Evolutionary conservation across 2,113 vertebrate species (phyloP).

Genomic region (Sakesphorus luctuosus): DNA sequence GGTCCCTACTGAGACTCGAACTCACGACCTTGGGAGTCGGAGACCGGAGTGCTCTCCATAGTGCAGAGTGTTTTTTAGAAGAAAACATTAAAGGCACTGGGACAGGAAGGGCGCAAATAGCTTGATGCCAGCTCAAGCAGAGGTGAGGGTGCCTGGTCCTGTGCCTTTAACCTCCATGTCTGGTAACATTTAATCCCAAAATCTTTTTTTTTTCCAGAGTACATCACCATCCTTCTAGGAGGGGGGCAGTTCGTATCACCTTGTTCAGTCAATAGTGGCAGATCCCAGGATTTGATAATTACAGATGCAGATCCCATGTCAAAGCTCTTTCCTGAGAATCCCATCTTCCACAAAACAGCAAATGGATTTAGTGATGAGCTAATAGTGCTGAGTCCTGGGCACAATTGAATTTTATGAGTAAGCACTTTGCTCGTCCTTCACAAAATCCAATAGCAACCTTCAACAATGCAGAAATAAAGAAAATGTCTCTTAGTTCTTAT

Average conservation of each 20-base stretch:
- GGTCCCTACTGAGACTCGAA: too few species aligned
- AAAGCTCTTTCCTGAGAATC: not conserved
- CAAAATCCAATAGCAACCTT: not conserved
- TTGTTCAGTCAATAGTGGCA: not conserved
- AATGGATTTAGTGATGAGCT: not conserved
- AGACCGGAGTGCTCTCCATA: too few species aligned
- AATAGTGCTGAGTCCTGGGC: not conserved
- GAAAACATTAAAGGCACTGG: not conserved
- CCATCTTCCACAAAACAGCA: not conserved
- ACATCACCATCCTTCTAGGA: not conserved
- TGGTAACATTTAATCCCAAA: not conserved
- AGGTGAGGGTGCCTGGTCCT: not conserved
- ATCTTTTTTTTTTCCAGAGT: not conserved
- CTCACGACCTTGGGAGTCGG: too few species aligned
- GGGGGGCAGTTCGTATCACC: not conserved
- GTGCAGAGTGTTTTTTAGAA: not conserved
- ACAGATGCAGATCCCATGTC: not conserved
- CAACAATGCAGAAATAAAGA: not conserved
- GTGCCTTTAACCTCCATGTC: not conserved
- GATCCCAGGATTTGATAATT: not conserved
- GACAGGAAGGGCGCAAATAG: not conserved
- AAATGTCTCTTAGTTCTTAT: not conserved
- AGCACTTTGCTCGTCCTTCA: not conserved
- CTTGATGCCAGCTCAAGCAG: not conserved
- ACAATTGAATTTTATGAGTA: not conserved